Conservation (phyloP, 2,888 invertebrate genomes). For the Baronia brevicornis region DNA sequence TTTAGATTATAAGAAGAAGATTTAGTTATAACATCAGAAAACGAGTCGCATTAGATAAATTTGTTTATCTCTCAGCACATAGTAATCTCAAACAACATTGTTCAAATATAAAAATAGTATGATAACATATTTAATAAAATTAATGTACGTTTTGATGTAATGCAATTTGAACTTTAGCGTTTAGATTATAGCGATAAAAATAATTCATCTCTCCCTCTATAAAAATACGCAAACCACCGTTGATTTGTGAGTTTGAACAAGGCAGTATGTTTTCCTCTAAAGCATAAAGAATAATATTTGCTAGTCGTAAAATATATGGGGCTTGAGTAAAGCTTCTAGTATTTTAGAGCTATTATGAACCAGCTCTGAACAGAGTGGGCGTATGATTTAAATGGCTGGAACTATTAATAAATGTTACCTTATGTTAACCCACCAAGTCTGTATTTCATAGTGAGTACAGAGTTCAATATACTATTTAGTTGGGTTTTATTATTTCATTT, state of each 20-base stretch:
- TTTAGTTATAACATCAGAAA: too few species aligned
- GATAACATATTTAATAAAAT: conserved; percentile 15
- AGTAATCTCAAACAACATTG: conserved; percentile 52
- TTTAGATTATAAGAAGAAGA: too few species aligned
- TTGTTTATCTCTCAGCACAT: too few species aligned
- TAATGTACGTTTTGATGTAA: conserved; percentile 1
- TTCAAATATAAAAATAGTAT: conserved; percentile 43
- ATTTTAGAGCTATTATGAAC: too few species aligned
- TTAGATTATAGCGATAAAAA: conserved; percentile 18
- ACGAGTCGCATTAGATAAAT: too few species aligned
- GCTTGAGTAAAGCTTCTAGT: neutral
- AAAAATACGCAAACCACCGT: conserved; percentile 48
- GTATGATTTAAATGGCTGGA: conserved; percentile 14
- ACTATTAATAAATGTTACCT: too few species aligned
- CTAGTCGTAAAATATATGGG: conserved; percentile 23
- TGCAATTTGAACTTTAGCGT: conserved; percentile 19
- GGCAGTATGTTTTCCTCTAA: conserved; percentile 58
- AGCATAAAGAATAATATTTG: conserved; percentile 42
- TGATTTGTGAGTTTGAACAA: conserved; percentile 58
- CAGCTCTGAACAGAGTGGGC: too few species aligned
- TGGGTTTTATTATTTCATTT: too few species aligned
- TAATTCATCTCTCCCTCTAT: conserved; percentile 26
- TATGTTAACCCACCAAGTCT: too few species aligned
- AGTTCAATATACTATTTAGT: too few species aligned
- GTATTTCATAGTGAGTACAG: too few species aligned